These are phyloP conservation scores for Trachelipus rathkii DNA, from an alignment of 1,140 invertebrate species.

Conservation along the genomic window DNA sequence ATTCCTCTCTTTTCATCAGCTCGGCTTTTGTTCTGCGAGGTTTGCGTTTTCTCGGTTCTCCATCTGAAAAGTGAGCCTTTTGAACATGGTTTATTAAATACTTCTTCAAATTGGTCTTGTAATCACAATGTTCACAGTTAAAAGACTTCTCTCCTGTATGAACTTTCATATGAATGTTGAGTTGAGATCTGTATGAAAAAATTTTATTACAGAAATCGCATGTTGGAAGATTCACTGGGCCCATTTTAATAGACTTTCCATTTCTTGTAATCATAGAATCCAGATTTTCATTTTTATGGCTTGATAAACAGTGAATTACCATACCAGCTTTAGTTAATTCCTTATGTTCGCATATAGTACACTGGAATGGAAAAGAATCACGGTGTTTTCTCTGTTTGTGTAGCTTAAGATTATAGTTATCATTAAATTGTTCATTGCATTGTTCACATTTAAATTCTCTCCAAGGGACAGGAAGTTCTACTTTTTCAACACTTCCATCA, in stretches of 20 bases:
- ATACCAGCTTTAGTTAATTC: slow-evolving; percentile 40
- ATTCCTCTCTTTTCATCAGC: not conserved
- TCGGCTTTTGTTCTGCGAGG: not conserved
- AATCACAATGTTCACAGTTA: slow-evolving; percentile 48
- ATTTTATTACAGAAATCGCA: slow-evolving; percentile 42
- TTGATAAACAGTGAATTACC: slow-evolving; percentile 40
- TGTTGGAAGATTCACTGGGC: slow-evolving; percentile 37
- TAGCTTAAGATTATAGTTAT: slow-evolving; percentile 40
- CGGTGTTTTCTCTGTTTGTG: slow-evolving; percentile 39
- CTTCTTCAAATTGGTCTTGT: slow-evolving; percentile 50
- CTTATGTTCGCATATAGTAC: slow-evolving; percentile 31
- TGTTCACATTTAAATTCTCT: slow-evolving; percentile 41
- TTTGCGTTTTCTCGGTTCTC: not conserved
- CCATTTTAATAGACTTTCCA: slow-evolving; percentile 37
- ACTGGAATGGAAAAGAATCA: slow-evolving; percentile 37
- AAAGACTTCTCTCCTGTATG: slow-evolving; percentile 52
- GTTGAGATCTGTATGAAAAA: slow-evolving; percentile 40
- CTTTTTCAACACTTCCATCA: slow-evolving; percentile 40
- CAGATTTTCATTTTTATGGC: slow-evolving; percentile 31
- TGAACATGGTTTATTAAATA: slow-evolving; percentile 51
- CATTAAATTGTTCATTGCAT: slow-evolving; percentile 32
- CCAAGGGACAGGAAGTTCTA: slow-evolving; percentile 36
- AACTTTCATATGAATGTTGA: slow-evolving; percentile 50
- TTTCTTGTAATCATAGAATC: slow-evolving; percentile 35
- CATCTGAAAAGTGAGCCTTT: slow-evolving; percentile 16